Base-by-base conservation (phyloP, 1,140 invertebrate species). In the Papilio polyxenes region DNA sequence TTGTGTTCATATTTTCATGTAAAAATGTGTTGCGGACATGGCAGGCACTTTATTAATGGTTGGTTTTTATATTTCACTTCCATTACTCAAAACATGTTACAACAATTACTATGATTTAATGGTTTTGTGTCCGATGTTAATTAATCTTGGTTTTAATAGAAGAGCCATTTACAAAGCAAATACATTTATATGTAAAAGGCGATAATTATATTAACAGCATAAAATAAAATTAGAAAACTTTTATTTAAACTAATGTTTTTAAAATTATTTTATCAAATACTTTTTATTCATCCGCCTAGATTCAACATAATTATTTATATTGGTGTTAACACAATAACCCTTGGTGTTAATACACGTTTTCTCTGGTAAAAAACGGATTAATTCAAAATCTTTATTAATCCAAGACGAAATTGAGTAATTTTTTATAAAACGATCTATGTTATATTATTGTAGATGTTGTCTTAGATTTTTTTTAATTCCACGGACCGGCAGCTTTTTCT, bases 101-200 rank as follows among this genome's bases (percentile, higher is more conserved):
- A 23, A 74, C 79, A 82, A 86, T 87, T 86, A 85, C 85, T 85
- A 79, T 83, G 83, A 87, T 83, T 87, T 85, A 85, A 81, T 9
- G 44, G 49, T 53, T 69, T 65, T 49, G 31, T 69, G 81, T 75
- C 65, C 80, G 83, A 85, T 85, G 87, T 85, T 88, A 87, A 86
- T 89, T 62, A 51, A 78, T 79, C 20, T 80, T 79, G 78, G 74
- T 74, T 81, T 82, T 48, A 23, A 15, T 15, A 20, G 23, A 17
- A 9, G 8, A 17, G 3, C 3, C n/a, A 20, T 37, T 31, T 69
- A 40, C 10, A 69, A 37, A 69, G 40, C 40, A 6, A 69, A 6
- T 59, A 5, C 15, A 44, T 44, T 17, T 17, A 17, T 53, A 51
- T 0, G 10, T 53, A 3, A 53, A 51, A 51, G 13, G 13, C 4